Evolutionary conservation across 2,888 invertebrate genomes (phyloP).

Genomic region (Macroteleia sp.): DNA sequence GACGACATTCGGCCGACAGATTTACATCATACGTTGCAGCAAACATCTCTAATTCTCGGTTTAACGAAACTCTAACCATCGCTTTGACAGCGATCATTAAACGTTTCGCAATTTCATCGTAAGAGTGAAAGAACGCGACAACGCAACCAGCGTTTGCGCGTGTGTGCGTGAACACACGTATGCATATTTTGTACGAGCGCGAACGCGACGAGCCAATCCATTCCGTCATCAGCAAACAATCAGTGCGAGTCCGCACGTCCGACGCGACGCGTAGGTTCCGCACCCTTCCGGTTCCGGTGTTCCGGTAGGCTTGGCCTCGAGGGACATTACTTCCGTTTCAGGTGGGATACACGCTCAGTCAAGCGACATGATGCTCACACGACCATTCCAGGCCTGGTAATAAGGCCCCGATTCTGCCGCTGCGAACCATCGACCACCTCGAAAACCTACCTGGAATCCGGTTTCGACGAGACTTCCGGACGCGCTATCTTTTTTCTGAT

Average conservation of each 20-base stretch:
- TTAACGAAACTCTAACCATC: conserved; percentile 27
- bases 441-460: conserved; percentile 69
- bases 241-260: conserved; percentile 79
- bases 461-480: conserved; percentile 69
- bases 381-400: conserved; percentile 53
- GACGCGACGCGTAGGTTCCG: conserved; percentile 78
- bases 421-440: conserved; percentile 41
- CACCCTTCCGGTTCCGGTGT: conserved; percentile 84
- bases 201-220: conserved; percentile 42
- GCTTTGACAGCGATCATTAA: conserved; percentile 48
- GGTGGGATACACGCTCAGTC: conserved; percentile 82
- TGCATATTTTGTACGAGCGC: background rate
- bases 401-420: conserved; percentile 47
- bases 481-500: conserved; percentile 42
- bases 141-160: background rate
- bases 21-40: conserved; percentile 47
- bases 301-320: conserved; percentile 82
- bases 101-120: conserved; percentile 42
- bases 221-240: conserved; percentile 78
- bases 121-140: conserved; percentile 38
- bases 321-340: conserved; percentile 69
- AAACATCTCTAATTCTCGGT: conserved; percentile 31
- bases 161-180: background rate
- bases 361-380: conserved; percentile 73
- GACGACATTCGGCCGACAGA: conserved; percentile 37